A percentile compares a stretch with the other conserved stretches of the same genome.
These are phyloP conservation scores for Scaptomyza polygonia DNA, from an alignment of 2,888 invertebrate genomes.

Conservation along the genomic window DNA sequence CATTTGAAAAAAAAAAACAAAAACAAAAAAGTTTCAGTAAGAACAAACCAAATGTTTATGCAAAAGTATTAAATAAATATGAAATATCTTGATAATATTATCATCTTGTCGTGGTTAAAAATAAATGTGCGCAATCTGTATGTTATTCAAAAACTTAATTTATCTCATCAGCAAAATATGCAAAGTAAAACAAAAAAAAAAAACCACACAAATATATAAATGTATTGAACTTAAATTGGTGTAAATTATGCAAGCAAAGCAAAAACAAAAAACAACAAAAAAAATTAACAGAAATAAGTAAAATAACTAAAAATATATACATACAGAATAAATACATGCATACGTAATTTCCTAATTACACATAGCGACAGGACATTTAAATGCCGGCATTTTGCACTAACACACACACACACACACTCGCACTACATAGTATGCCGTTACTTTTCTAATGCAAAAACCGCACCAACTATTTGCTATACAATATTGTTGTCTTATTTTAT, in stretches of 20 bases:
- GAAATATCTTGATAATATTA: constrained; percentile 43
- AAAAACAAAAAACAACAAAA: constrained; percentile 10
- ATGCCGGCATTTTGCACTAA: constrained; percentile 42
- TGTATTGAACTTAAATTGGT: constrained; percentile 64
- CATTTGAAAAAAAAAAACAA: constrained; percentile 9
- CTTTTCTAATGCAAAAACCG: constrained; percentile 58
- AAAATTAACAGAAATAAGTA: constrained; percentile 30
- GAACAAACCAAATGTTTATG: constrained; percentile 17
- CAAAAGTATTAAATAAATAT: constrained; percentile 24
- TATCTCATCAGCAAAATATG: constrained; percentile 42
- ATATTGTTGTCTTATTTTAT: constrained; percentile 7
- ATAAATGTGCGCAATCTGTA: constrained; percentile 50
- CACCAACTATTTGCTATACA: constrained; percentile 48
- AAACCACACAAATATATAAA: constrained; percentile 46
- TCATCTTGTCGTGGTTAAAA: constrained; percentile 58
- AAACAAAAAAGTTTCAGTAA: constrained; percentile 7
- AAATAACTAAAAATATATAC: constrained; percentile 27
- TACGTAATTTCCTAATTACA: constrained; percentile 66
- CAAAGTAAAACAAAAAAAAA: constrained; percentile 26
- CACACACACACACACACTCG: constrained; percentile 13
- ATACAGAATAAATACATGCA: constrained; percentile 24
- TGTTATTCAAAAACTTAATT: constrained; percentile 47
- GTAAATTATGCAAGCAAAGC: constrained; percentile 60
- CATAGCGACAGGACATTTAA: constrained; percentile 34
- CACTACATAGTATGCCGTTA: constrained; percentile 43